A percentile compares a stretch with the other conserved stretches of the same genome.
These are phyloP conservation scores for Leptura quadrifasciata DNA, from an alignment of 2,888 invertebrate species.

Conservation along the genomic window DNA sequence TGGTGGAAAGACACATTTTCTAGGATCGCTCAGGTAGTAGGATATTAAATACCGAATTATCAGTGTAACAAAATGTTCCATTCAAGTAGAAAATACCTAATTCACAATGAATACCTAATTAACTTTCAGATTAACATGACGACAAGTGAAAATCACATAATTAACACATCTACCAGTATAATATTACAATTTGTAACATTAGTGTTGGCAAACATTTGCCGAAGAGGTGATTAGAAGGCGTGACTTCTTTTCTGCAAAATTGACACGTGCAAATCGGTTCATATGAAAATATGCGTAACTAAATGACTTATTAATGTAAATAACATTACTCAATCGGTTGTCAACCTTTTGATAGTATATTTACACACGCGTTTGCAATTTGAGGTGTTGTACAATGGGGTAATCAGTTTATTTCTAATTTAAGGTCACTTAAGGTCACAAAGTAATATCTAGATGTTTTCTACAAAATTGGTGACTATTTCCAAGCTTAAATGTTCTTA, in stretches of 20 bases:
- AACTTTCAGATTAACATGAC: slow-evolving; percentile 2
- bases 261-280: background rate
- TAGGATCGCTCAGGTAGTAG: background rate
- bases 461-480: too few relatives aligned
- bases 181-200: background rate
- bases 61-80: background rate
- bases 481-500: too few relatives aligned
- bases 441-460: too few relatives aligned
- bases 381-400: background rate
- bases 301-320: slow-evolving; percentile 7
- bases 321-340: background rate
- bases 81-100: background rate
- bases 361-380: background rate
- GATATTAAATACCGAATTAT: background rate
- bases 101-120: slow-evolving; percentile 9
- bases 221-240: background rate
- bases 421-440: too few relatives aligned
- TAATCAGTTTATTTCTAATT: too few relatives aligned
- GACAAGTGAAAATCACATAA: background rate
- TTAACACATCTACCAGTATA: background rate
- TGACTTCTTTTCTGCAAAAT: background rate
- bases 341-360: background rate
- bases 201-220: background rate
- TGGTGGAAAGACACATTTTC: too few relatives aligned
- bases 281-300: slow-evolving; percentile 7